Percentiles rank a stretch among this genome's conserved stretches.
phyloP scores from a whole-genome alignment of 2,113 vertebrate genomes.

The Rutilus rutilus region DNA sequence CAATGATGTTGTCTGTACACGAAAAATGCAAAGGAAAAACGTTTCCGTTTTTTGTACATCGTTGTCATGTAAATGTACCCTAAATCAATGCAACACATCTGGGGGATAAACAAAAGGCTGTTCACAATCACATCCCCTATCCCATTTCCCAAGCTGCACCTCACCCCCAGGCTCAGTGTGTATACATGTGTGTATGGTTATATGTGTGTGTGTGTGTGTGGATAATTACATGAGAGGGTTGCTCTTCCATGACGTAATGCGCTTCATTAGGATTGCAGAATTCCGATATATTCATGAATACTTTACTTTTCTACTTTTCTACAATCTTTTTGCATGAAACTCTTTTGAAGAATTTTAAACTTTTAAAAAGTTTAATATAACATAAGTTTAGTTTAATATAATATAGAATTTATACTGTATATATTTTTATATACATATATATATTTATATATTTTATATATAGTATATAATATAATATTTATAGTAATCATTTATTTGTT shows the following conservation, averaged over 20 bases:
- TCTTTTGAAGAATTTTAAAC: background rate
- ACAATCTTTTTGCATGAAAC: background rate
- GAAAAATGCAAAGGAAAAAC: too few species aligned
- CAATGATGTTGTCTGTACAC: too few species aligned
- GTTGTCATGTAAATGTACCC: too few species aligned
- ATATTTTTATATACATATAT: too few species aligned
- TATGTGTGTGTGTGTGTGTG: slow-evolving; percentile 42
- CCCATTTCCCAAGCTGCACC: slow-evolving; percentile 83
- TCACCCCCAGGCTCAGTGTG: slow-evolving; percentile 42
- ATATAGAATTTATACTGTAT: too few species aligned
- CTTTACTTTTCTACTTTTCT: background rate
- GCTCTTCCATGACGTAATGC: slow-evolving; percentile 57
- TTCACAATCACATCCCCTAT: slow-evolving; percentile 66
- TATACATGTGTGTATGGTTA: slow-evolving; percentile 39
- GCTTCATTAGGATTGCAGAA: slow-evolving; percentile 65
- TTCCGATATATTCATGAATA: slow-evolving; percentile 37
- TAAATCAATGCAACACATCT: slow-evolving; percentile 28
- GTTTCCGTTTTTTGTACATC: too few species aligned
- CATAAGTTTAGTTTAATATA: too few species aligned
- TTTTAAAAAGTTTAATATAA: background rate
- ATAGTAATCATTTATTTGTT: background rate
- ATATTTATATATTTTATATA: background rate
- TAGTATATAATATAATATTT: background rate
- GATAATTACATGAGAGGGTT: slow-evolving; percentile 30
- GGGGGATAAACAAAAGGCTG: slow-evolving; percentile 78